phyloP scores from a whole-genome alignment of 2,113 vertebrate species.

The Rhinolophus ferrumequinum region DNA sequence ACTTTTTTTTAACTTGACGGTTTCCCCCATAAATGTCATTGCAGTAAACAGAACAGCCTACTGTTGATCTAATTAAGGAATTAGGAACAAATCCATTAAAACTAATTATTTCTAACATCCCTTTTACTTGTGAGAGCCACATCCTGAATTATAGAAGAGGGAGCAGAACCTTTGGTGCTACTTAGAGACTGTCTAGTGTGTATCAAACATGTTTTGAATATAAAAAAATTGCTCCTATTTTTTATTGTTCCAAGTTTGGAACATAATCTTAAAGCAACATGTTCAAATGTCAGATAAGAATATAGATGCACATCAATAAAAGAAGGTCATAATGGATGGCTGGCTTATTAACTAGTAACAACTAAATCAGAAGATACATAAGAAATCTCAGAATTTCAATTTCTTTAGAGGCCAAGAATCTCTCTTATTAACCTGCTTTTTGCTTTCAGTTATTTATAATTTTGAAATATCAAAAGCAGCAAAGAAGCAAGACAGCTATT shows the following conservation, averaged over 20 bases:
- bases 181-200: not conserved
- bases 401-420: not conserved
- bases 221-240: not conserved
- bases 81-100: not conserved
- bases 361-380: not conserved
- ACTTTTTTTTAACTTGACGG: not conserved
- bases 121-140: not conserved
- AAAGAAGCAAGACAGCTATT: not conserved
- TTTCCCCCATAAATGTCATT: slow-evolving; percentile 7
- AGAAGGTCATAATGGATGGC: not conserved
- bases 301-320: not conserved
- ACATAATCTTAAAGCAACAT: not conserved
- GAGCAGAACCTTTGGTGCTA: not conserved
- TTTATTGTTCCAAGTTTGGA: slow-evolving; percentile 23
- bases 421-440: not conserved
- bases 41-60: not conserved
- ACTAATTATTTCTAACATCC: not conserved
- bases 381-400: slow-evolving; percentile 42
- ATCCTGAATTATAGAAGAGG: not conserved
- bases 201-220: not conserved
- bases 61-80: slow-evolving; percentile 44
- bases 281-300: not conserved
- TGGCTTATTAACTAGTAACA: not conserved
- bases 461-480: not conserved
- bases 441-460: slow-evolving; percentile 2